Evolutionary conservation across 2,113 vertebrate species (phyloP), one percentile per base, ranked within the genome.

Genomic region (Percina caprodes): DNA sequence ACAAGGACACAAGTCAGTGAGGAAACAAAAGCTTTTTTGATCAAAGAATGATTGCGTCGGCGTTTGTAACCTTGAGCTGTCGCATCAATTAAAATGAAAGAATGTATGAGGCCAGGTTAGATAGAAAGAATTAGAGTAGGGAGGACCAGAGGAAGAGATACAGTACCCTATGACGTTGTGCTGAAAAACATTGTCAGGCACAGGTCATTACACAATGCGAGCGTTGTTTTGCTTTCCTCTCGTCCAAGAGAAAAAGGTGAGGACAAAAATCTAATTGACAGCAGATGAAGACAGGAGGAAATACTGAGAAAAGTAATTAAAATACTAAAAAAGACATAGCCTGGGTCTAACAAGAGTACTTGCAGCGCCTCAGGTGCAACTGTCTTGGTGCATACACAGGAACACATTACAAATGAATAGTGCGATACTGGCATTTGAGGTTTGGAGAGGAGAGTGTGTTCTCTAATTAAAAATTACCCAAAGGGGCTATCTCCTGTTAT

Each of bases 381-480:
- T 56, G 62, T 66, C 75, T 69, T 63, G 0, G 13, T 33, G 46
- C 77, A 73, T 49, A 56, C 63, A 78, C 63, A 80, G 69, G 46
- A 87, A 54, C 45, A 80, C 79, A 66, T 77, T 79, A 71, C 75
- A 86, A 89, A 81, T 86, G 79, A 88, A 77, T 68, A 82, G 69
- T 75, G 65, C 21, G 23, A 79, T 80, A 74, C 54, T 69, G 80
- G 54, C 87, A 79, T 80, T 75, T 80, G 48, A 80, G 84, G 63
- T 83, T 83, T 66, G 86, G 72, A 72, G 75, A 86, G 78, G 51
- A 83, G 82, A 77, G 74, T 14, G 81, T 88, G 86, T 88, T 83
- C 74, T 85, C 88, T 90, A 91, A 92, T 92, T 91, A 93, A 90
- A 90, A 86, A 66, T 69, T 71, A 91, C 88, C 87, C 89, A 87